phyloP scores from a whole-genome alignment of 2,797 vertebrate genomes.

The Lerista edwardsae region DNA sequence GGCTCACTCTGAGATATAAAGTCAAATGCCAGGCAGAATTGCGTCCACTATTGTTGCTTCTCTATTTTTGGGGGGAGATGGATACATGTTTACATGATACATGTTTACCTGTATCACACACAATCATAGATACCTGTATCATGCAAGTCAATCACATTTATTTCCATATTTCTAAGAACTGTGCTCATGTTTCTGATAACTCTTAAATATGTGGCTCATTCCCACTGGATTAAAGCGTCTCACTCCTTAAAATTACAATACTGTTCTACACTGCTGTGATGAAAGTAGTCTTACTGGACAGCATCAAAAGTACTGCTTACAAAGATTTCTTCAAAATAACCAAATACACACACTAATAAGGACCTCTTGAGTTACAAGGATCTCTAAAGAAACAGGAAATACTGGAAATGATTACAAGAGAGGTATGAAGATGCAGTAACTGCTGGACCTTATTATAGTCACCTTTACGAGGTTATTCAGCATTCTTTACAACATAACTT shows the following conservation, averaged over 20 bases:
- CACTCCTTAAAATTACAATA: not conserved
- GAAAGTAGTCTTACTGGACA: not conserved
- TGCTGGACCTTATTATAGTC: not conserved
- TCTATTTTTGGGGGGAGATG: too few species aligned
- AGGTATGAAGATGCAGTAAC: not conserved
- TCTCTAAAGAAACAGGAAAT: not conserved
- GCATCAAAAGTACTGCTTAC: not conserved
- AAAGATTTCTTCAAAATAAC: not conserved
- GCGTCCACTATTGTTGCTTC: too few species aligned
- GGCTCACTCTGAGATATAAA: too few species aligned
- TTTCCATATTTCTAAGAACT: not conserved
- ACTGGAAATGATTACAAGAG: not conserved
- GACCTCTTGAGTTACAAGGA: not conserved
- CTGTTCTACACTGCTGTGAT: not conserved
- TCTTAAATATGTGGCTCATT: not conserved
- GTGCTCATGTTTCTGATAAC: not conserved
- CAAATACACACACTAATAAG: not conserved
- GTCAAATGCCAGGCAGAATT: too few species aligned
- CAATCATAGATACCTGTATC: too few species aligned
- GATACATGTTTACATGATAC: too few species aligned
- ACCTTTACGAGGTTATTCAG: not conserved
- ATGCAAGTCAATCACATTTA: not conserved
- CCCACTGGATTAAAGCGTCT: not conserved
- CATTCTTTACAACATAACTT: not conserved
- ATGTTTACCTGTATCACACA: too few species aligned